Evolutionary conservation across 2,113 vertebrate genomes (phyloP).

Genomic region (Platanista minor): DNA sequence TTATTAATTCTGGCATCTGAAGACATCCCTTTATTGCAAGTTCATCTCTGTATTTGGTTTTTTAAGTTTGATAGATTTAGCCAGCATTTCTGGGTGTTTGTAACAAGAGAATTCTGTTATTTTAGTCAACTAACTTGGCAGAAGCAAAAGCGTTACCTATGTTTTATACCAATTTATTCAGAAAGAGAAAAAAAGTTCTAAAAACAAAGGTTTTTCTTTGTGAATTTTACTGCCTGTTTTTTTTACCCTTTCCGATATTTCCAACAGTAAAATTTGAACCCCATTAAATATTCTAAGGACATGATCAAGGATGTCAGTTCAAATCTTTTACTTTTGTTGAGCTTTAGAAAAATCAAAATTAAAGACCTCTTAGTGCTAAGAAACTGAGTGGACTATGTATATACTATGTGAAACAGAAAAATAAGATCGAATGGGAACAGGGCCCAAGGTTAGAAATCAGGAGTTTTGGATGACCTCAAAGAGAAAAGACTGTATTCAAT

Average conservation of each 20-base stretch:
- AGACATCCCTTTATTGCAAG: neutral
- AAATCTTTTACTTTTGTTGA: slow-evolving; percentile 6
- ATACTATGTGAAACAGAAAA: neutral
- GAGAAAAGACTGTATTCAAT: neutral
- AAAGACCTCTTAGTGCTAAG: neutral
- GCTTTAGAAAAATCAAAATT: slow-evolving; percentile 37
- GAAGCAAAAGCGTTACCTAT: neutral
- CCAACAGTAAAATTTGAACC: slow-evolving; percentile 33
- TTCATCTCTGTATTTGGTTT: neutral
- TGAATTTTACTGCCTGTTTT: neutral
- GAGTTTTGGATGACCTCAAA: neutral
- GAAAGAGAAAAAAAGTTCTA: neutral
- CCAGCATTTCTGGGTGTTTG: neutral
- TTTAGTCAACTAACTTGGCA: neutral
- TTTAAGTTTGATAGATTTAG: neutral
- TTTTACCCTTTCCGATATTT: slow-evolving; percentile 20
- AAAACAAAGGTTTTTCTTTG: neutral
- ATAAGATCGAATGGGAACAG: neutral
- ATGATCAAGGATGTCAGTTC: neutral
- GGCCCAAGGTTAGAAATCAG: neutral
- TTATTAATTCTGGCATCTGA: neutral
- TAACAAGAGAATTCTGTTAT: neutral
- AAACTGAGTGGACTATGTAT: neutral
- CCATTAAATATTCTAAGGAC: neutral
- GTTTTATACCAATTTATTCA: neutral